These are phyloP conservation scores for Ctenopoma multispine DNA, from an alignment of 2,797 vertebrate species.

Conservation along the genomic window DNA sequence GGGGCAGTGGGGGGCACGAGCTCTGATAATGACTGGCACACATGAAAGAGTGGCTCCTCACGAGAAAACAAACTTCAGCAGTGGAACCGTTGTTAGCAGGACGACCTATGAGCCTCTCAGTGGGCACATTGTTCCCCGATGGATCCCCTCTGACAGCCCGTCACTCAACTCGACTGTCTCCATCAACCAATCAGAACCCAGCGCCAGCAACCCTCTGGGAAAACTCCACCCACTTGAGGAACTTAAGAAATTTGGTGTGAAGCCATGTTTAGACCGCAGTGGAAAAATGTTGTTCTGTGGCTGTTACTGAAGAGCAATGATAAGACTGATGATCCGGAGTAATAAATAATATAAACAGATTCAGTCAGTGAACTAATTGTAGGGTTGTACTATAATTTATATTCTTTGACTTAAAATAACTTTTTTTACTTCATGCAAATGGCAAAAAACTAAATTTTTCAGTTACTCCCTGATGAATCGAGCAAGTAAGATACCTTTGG, in stretches of 20 bases:
- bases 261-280: slow-evolving; percentile 47
- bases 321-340: slow-evolving; percentile 25
- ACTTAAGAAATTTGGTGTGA: slow-evolving; percentile 42
- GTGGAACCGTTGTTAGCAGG: slow-evolving; percentile 74
- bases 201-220: slow-evolving; percentile 32
- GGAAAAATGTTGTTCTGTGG: slow-evolving; percentile 45
- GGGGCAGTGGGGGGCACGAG: slow-evolving; percentile 57
- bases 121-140: slow-evolving; percentile 67
- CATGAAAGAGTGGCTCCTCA: slow-evolving; percentile 76
- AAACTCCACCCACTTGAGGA: slow-evolving; percentile 29
- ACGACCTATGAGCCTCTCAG: slow-evolving; percentile 72
- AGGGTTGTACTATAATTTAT: slow-evolving; percentile 39
- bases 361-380: slow-evolving; percentile 31
- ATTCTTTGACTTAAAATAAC: slow-evolving; percentile 33
- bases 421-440: background rate
- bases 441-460: background rate
- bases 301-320: slow-evolving; percentile 26
- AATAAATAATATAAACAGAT: slow-evolving; percentile 51
- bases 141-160: slow-evolving; percentile 71
- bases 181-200: slow-evolving; percentile 52
- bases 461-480: background rate
- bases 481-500: background rate
- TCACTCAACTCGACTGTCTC: slow-evolving; percentile 67
- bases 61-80: slow-evolving; percentile 71
- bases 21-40: slow-evolving; percentile 76